phyloP scores from a whole-genome alignment of 2,888 invertebrate species.

The Lithophane leautieri region DNA sequence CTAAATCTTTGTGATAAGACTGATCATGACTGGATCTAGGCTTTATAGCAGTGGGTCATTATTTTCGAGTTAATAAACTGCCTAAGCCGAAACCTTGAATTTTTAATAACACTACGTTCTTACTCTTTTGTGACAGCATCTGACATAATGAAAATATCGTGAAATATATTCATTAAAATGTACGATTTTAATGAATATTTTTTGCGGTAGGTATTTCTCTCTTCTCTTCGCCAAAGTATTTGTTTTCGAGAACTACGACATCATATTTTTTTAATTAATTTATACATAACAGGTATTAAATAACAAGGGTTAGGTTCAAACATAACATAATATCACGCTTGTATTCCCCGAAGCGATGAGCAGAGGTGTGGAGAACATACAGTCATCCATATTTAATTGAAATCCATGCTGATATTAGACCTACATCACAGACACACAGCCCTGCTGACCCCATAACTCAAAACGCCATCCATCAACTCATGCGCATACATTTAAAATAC shows the following conservation, averaged over 20 bases:
- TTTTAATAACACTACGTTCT: no score
- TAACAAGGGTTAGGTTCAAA: background rate
- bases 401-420: background rate
- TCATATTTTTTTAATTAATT: no score
- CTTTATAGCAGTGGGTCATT: background rate
- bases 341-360: background rate
- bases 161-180: background rate
- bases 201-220: no score
- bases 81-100: background rate
- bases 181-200: no score
- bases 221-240: background rate
- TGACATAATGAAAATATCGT: background rate
- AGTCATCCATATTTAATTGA: no score
- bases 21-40: constrained; percentile 21
- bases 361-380: background rate
- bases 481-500: constrained; percentile 43
- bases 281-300: no score
- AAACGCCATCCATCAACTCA: constrained; percentile 34
- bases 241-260: no score
- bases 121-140: no score
- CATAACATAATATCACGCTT: background rate
- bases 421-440: background rate
- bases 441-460: constrained; percentile 13
- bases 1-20: constrained; percentile 36
- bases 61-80: constrained; percentile 1